A percentile compares a stretch with the other conserved stretches of the same genome.
phyloP scores from a whole-genome alignment of 2,888 invertebrate species.

The Panzeria rudis region DNA sequence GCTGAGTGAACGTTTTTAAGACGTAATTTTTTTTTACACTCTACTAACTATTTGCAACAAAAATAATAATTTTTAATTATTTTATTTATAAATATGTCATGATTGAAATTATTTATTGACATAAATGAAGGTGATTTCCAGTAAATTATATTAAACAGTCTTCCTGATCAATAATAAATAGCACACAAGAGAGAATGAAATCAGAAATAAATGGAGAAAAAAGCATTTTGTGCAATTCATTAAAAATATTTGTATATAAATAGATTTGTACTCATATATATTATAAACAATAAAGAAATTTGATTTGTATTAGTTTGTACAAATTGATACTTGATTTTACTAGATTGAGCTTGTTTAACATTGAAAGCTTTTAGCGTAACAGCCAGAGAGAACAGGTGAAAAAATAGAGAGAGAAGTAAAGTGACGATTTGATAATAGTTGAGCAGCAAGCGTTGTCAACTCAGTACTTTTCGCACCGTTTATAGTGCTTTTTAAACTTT shows the following conservation, averaged over 20 bases:
- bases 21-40: slow-evolving; percentile 47
- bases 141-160: slow-evolving; percentile 49
- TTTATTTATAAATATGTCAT: slow-evolving; percentile 61
- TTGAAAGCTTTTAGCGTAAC: not conserved
- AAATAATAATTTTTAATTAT: slow-evolving; percentile 48
- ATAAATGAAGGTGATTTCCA: slow-evolving; percentile 58
- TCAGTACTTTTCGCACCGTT: no score
- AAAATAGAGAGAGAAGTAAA: no score
- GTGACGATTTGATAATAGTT: no score
- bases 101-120: slow-evolving; percentile 62
- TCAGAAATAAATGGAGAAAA: not conserved
- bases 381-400: no score
- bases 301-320: not conserved
- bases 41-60: slow-evolving; percentile 32
- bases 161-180: slow-evolving; percentile 29
- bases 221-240: not conserved
- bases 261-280: not conserved
- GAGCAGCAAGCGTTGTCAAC: no score
- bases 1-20: slow-evolving; percentile 29
- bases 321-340: slow-evolving; percentile 16
- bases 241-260: not conserved
- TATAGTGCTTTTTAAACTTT: no score
- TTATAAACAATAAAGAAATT: not conserved
- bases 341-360: not conserved
- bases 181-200: not conserved